Conservation (phyloP, 2,113 vertebrate species). For the Microtus pennsylvanicus region DNA sequence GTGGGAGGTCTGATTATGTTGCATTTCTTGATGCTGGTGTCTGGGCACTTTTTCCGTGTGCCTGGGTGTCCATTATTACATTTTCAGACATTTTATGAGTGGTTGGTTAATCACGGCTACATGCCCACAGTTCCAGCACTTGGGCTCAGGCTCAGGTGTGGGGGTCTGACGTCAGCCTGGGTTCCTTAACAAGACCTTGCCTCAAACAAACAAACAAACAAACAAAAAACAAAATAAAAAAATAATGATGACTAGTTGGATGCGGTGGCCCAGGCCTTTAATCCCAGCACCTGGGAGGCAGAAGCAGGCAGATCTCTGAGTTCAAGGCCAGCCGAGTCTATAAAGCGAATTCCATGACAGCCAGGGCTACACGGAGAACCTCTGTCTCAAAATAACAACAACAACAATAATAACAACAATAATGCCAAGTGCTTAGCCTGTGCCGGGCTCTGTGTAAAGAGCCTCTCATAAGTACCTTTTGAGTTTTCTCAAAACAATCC, state of each 20-base stretch:
- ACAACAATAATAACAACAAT: no score
- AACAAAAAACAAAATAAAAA: background rate
- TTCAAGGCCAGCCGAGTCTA: background rate
- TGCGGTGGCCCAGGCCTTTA: background rate
- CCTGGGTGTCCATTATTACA: background rate
- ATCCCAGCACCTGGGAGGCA: background rate
- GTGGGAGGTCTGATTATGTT: background rate
- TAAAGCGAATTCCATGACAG: no score
- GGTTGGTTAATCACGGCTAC: background rate
- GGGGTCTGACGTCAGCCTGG: background rate
- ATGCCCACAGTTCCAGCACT: background rate
- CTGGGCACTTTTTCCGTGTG: background rate
- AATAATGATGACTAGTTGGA: background rate
- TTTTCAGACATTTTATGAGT: background rate
- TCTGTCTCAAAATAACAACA: background rate
- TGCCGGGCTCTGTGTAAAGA: background rate
- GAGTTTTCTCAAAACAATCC: background rate
- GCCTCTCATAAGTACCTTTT: background rate
- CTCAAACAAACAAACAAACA: background rate
- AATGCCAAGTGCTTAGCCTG: background rate
- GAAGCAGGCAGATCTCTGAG: background rate
- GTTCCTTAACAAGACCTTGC: background rate
- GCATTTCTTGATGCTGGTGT: background rate
- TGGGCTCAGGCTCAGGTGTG: background rate
- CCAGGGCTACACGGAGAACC: background rate